Evolutionary conservation across 2,797 vertebrate genomes (phyloP).

Genomic region (Nyctalus aviator): DNA sequence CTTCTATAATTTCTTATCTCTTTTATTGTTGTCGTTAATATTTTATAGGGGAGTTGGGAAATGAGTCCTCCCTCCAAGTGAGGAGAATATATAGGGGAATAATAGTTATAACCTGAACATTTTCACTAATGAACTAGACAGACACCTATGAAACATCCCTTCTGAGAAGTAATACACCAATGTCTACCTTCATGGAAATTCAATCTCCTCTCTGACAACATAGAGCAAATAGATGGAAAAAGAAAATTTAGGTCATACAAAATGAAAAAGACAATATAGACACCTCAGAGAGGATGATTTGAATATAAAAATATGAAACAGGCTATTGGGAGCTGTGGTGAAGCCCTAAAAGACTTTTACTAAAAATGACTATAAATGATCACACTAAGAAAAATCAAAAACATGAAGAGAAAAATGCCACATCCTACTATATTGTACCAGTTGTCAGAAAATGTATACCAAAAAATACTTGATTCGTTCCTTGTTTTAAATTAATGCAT

Average conservation of each 20-base stretch:
- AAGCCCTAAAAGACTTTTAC: neutral
- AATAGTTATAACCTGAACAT: neutral
- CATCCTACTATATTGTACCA: neutral
- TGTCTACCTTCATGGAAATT: neutral
- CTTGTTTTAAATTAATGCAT: constrained; percentile 34
- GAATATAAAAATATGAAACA: constrained; percentile 38
- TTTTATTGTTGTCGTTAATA: neutral
- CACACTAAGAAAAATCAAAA: constrained; percentile 12
- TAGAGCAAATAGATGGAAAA: neutral
- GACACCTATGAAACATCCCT: neutral
- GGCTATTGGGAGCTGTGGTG: neutral
- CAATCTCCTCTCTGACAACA: neutral
- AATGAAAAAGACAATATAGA: constrained; percentile 5
- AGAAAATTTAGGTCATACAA: constrained; percentile 3
- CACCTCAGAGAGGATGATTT: neutral
- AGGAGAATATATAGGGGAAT: neutral
- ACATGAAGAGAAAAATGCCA: neutral
- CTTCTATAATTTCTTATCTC: neutral
- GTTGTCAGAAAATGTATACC: constrained; percentile 12
- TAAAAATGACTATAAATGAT: neutral
- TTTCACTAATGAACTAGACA: neutral
- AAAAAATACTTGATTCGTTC: neutral
- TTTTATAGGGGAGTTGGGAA: neutral
- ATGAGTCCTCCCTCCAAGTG: neutral
- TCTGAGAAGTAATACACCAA: neutral